Conservation (phyloP, 2,888 invertebrate species). For the Macropis europaea region DNA sequence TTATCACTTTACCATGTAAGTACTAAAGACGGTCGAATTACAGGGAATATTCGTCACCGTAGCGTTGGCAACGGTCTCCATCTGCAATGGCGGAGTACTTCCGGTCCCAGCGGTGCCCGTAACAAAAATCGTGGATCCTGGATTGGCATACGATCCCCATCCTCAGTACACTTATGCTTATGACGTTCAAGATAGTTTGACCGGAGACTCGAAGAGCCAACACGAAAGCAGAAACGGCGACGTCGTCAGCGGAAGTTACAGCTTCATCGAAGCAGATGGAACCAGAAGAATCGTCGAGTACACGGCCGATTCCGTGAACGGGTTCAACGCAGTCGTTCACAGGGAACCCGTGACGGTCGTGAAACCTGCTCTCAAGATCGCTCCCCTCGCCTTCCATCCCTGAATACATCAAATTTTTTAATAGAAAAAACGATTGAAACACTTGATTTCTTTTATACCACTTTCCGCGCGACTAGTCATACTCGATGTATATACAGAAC, state of each 20-base stretch:
- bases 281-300: slow-evolving; percentile 74
- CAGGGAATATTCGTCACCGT: too few species aligned
- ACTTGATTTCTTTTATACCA: too few species aligned
- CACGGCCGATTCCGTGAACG: slow-evolving; percentile 74
- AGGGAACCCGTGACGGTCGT: slow-evolving; percentile 71
- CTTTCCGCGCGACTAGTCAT: neutral
- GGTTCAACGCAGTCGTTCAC: slow-evolving; percentile 75
- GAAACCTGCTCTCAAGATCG: slow-evolving; percentile 49
- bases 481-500: neutral
- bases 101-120: slow-evolving; percentile 37
- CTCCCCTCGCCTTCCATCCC: slow-evolving; percentile 50
- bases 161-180: slow-evolving; percentile 75
- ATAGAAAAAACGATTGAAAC: too few species aligned
- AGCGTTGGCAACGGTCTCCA: too few species aligned
- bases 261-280: slow-evolving; percentile 75
- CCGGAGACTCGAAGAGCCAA: slow-evolving; percentile 74
- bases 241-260: slow-evolving; percentile 73
- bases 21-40: too few species aligned
- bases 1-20: too few species aligned
- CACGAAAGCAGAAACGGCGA: slow-evolving; percentile 74
- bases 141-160: slow-evolving; percentile 70
- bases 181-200: slow-evolving; percentile 71
- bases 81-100: slow-evolving; percentile 31
- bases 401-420: too few species aligned
- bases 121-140: slow-evolving; percentile 56